Conservation (phyloP, 2,888 invertebrate species). For the Patella pellucida region DNA sequence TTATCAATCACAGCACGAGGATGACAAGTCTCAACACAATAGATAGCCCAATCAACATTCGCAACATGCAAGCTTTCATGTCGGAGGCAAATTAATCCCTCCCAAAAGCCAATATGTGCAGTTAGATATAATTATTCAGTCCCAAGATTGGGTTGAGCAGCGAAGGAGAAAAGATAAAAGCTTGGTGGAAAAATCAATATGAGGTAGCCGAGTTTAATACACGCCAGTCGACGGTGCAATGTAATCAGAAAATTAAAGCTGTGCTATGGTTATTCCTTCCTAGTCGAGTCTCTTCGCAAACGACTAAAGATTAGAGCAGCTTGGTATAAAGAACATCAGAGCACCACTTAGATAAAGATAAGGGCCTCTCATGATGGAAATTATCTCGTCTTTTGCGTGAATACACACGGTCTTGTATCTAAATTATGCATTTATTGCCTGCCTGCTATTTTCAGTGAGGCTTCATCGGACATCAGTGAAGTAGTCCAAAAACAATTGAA, state of each 20-base stretch:
- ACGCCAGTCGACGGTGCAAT: constrained; percentile 5
- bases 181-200: constrained; percentile 20
- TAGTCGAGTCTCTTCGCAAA: constrained; percentile 1
- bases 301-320: constrained; percentile 8
- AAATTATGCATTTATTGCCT: constrained; percentile 9
- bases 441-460: not conserved
- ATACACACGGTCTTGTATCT: constrained; percentile 5
- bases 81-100: constrained; percentile 4
- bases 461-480: not conserved
- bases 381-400: constrained; percentile 9
- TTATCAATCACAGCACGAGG: not conserved
- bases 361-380: constrained; percentile 8
- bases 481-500: constrained; percentile 3
- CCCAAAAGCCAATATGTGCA: constrained; percentile 10
- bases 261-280: constrained; percentile 4
- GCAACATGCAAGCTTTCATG: constrained; percentile 10
- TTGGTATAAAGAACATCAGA: constrained; percentile 5
- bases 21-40: constrained; percentile 9
- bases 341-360: constrained; percentile 12
- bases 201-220: constrained; percentile 16
- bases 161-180: constrained; percentile 11
- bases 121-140: constrained; percentile 8
- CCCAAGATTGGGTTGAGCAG: constrained; percentile 9
- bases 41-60: not conserved
- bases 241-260: constrained; percentile 12